Conservation (phyloP, 2,888 invertebrate species). For the Eupelmus urozonus region DNA sequence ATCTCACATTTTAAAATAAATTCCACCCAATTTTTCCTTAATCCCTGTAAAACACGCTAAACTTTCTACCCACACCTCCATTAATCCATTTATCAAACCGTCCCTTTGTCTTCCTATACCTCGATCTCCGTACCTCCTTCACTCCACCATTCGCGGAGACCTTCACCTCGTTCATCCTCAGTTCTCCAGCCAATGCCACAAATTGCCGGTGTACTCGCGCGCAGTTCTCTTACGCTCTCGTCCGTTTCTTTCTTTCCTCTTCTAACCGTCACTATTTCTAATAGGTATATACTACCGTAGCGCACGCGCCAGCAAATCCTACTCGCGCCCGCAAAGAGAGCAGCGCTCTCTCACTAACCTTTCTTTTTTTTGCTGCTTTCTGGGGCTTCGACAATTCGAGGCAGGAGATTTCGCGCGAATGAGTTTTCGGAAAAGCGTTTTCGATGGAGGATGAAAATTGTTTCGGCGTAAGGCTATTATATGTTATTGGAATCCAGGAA, state of each 20-base stretch:
- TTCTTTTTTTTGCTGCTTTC: background rate
- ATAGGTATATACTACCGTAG: constrained; percentile 25
- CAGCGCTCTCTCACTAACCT: background rate
- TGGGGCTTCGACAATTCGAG: background rate
- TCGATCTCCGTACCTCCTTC: background rate
- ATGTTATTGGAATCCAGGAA: background rate
- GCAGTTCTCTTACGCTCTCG: constrained; percentile 6
- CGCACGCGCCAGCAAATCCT: constrained; percentile 12
- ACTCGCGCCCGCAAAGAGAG: constrained; percentile 2
- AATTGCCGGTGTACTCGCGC: constrained; percentile 34
- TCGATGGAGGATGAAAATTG: background rate
- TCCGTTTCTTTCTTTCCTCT: constrained; percentile 5
- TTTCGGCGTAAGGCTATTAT: constrained; percentile 5
- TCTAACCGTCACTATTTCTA: constrained; percentile 42
- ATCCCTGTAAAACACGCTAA: too few relatives aligned
- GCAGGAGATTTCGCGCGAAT: constrained; percentile 21
- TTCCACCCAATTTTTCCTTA: too few relatives aligned
- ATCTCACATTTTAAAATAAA: too few relatives aligned
- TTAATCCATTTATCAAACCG: too few relatives aligned
- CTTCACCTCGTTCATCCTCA: constrained; percentile 51
- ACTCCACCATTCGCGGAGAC: constrained; percentile 11
- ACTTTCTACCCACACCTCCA: too few relatives aligned
- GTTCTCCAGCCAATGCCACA: constrained; percentile 39
- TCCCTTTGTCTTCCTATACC: too few relatives aligned
- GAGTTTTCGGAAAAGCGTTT: constrained; percentile 28